Conservation (phyloP, 2,888 invertebrate genomes). For the Eristalis tenax region DNA sequence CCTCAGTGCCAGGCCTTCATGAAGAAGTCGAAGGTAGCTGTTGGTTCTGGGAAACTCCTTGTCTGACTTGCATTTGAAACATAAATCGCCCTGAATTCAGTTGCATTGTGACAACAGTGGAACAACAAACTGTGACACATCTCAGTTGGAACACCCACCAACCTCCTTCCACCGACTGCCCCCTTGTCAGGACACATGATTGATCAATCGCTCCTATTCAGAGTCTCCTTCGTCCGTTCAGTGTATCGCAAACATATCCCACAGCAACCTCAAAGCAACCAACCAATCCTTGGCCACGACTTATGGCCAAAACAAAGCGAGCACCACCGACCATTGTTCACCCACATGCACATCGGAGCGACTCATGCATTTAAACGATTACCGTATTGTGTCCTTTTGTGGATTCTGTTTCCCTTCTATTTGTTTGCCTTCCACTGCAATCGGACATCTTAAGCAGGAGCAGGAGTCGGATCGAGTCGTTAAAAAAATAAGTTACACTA, state of each 20-base stretch:
- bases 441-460: conserved; percentile 68
- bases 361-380: conserved; percentile 67
- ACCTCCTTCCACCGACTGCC: background rate
- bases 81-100: background rate
- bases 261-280: conserved; percentile 61
- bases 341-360: conserved; percentile 21
- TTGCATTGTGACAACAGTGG: background rate
- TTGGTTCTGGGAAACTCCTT: background rate
- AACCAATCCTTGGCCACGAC: conserved; percentile 60
- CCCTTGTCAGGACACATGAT: conserved; percentile 50
- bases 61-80: background rate
- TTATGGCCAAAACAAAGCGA: conserved; percentile 50
- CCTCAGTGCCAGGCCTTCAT: background rate
- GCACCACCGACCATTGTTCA: conserved; percentile 40
- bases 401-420: conserved; percentile 19
- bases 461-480: conserved; percentile 24
- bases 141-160: conserved; percentile 46
- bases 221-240: background rate
- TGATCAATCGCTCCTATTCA: conserved; percentile 43
- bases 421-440: conserved; percentile 59
- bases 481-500: conserved; percentile 63
- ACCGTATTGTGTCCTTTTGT: conserved; percentile 52
- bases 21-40: background rate
- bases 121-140: background rate
- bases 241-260: conserved; percentile 54